Evolutionary conservation across 2,797 vertebrate genomes (phyloP).

Genomic region (Alosa sapidissima): DNA sequence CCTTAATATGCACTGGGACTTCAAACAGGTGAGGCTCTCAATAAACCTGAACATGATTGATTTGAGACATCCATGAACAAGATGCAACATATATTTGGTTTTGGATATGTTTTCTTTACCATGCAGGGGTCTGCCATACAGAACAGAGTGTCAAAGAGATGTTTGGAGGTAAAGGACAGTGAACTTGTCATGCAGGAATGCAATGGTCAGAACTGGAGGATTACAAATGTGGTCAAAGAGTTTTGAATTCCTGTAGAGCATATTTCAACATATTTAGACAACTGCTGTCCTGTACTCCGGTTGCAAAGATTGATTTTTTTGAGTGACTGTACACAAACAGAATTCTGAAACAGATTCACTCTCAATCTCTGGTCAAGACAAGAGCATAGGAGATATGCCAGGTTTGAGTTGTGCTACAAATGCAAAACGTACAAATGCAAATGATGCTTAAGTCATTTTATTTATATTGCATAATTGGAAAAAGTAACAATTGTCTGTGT

Average conservation of each 20-base stretch:
- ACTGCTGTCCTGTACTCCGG: too few relatives aligned
- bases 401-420: neutral
- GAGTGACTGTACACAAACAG: too few relatives aligned
- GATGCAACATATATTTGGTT: neutral
- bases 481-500: neutral
- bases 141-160: slow-evolving; percentile 68
- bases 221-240: slow-evolving; percentile 55
- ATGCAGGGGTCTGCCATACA: slow-evolving; percentile 61
- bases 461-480: neutral
- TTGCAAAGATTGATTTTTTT: too few relatives aligned
- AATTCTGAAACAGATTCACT: too few relatives aligned
- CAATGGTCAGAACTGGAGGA: slow-evolving; percentile 67
- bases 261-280: neutral
- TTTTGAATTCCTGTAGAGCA: slow-evolving; percentile 43
- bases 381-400: neutral
- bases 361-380: too few relatives aligned
- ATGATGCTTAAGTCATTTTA: neutral
- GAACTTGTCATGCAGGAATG: slow-evolving; percentile 63
- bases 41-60: neutral
- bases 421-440: neutral
- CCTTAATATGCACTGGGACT: slow-evolving; percentile 67
- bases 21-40: slow-evolving; percentile 62
- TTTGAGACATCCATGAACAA: neutral
- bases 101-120: slow-evolving; percentile 31
- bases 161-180: slow-evolving; percentile 60